Conservation (phyloP, 2,797 vertebrate genomes). For the Crenichthys baileyi region DNA sequence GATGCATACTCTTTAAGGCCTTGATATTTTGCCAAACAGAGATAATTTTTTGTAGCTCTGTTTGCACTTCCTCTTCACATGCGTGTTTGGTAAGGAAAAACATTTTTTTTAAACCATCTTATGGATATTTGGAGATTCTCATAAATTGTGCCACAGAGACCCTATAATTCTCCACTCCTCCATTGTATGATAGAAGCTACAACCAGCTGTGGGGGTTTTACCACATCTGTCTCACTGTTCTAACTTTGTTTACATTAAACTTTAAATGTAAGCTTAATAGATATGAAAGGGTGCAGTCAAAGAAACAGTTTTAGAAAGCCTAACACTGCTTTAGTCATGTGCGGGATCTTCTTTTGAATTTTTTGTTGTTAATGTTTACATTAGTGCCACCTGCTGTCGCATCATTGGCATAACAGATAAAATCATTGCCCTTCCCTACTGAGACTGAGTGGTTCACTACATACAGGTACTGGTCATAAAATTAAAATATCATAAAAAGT, state of each 20-base stretch:
- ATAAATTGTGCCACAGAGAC: no score
- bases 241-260: not conserved
- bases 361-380: not conserved
- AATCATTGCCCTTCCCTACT: not conserved
- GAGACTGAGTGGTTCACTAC: no score
- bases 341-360: not conserved
- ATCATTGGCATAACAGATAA: not conserved
- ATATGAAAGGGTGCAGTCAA: not conserved
- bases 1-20: no score
- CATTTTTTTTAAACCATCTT: no score
- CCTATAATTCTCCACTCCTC: not conserved
- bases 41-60: no score
- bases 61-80: no score
- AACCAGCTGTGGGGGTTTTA: not conserved
- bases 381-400: not conserved
- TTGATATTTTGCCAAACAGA: no score
- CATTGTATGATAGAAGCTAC: not conserved
- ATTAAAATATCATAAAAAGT: no score
- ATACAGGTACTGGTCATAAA: no score
- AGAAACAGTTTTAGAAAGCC: not conserved
- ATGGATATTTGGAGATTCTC: no score
- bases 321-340: not conserved
- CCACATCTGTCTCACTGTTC: not conserved
- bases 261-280: not conserved
- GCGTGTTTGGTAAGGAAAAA: no score